Percentiles rank a stretch among this genome's conserved stretches.
These are phyloP conservation scores for Enteromius trimaculatus DNA, from an alignment of 2,797 vertebrate genomes.

Conservation along the genomic window DNA sequence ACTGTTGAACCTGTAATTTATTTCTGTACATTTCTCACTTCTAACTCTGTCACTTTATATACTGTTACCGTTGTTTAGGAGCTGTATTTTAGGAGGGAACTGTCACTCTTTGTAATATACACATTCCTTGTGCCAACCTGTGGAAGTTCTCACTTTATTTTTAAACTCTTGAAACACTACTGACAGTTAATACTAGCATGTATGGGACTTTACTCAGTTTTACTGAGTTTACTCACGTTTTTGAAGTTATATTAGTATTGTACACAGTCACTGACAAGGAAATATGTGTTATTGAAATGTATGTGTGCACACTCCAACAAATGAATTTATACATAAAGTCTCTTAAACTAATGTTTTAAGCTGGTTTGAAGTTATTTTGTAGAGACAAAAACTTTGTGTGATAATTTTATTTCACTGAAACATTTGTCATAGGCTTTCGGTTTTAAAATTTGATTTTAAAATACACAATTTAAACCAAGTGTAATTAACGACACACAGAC, in stretches of 20 bases:
- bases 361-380: constrained; percentile 12
- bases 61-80: constrained; percentile 42
- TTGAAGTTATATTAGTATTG: constrained; percentile 70
- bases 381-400: not conserved
- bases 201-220: constrained; percentile 54
- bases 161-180: constrained; percentile 63
- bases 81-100: constrained; percentile 47
- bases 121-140: constrained; percentile 82
- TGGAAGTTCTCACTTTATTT: constrained; percentile 70
- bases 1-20: constrained; percentile 32
- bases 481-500: not conserved
- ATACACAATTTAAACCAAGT: not conserved
- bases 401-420: not conserved
- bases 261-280: constrained; percentile 57
- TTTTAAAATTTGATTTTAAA: not conserved
- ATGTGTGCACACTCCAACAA: constrained; percentile 59
- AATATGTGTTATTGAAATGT: constrained; percentile 62
- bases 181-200: constrained; percentile 62
- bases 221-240: constrained; percentile 57
- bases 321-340: constrained; percentile 75
- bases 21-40: constrained; percentile 32
- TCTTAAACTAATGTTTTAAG: constrained; percentile 53
- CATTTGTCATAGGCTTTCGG: not conserved
- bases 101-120: constrained; percentile 65
- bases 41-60: constrained; percentile 46